Evolutionary conservation across 2,888 invertebrate species (phyloP).

Genomic region (Desoria tigrina): DNA sequence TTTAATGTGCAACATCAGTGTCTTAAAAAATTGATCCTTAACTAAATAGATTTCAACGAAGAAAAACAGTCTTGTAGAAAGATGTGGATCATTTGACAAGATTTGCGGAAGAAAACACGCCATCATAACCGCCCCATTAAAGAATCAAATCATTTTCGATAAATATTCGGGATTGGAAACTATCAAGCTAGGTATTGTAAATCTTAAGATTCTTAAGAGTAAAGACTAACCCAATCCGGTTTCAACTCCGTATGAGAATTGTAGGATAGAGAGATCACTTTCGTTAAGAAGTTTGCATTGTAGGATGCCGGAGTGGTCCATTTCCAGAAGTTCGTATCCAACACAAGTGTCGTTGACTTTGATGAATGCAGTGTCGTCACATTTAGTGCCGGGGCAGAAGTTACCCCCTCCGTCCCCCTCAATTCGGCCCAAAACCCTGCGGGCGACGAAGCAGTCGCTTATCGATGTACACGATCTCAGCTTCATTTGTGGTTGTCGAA

Average conservation of each 20-base stretch:
- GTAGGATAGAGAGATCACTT: constrained; percentile 9
- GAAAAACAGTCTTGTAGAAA: no score
- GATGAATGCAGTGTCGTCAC: constrained; percentile 1
- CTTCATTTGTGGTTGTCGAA: constrained; percentile 31
- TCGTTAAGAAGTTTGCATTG: constrained; percentile 17
- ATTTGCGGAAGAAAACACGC: no score
- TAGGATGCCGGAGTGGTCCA: constrained; percentile 30
- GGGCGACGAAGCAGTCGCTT: constrained; percentile 27
- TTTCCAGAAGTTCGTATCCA: constrained; percentile 26
- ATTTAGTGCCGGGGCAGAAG: background rate
- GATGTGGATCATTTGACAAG: no score
- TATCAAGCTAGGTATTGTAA: no score
- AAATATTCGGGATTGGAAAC: no score
- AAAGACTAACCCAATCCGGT: constrained; percentile 7
- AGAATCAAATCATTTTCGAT: no score
- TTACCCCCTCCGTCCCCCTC: background rate
- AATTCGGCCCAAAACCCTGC: background rate
- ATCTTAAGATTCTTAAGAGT: no score
- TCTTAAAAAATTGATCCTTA: no score
- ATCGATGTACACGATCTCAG: constrained; percentile 35
- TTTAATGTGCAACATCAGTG: background rate
- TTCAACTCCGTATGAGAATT: constrained; percentile 3
- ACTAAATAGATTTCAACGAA: no score
- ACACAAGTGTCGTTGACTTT: constrained; percentile 22
- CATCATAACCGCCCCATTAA: no score